A percentile compares a stretch with the other conserved stretches of the same genome.
These are phyloP conservation scores for Laspeyria flexula DNA, from an alignment of 2,888 invertebrate genomes.

Conservation along the genomic window DNA sequence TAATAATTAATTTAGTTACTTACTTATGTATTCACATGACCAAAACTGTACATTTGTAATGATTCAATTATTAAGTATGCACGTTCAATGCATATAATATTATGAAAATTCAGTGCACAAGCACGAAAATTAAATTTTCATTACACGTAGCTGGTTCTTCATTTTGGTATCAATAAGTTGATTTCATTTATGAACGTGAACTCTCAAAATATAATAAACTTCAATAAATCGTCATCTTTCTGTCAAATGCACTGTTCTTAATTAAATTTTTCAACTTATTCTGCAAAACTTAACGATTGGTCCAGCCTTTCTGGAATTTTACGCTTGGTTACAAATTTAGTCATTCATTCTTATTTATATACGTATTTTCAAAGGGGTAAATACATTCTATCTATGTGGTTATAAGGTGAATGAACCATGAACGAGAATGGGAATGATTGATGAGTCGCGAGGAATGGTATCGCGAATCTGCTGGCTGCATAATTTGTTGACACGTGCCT, in stretches of 20 bases:
- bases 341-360: too few relatives aligned
- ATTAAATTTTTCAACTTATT: too few relatives aligned
- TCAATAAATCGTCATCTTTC: too few relatives aligned
- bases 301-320: too few relatives aligned
- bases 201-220: too few relatives aligned
- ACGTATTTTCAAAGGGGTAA: neutral
- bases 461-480: slow-evolving; percentile 29
- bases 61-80: neutral
- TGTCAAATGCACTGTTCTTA: too few relatives aligned
- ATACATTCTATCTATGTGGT: neutral
- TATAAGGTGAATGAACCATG: slow-evolving; percentile 6
- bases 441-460: slow-evolving; percentile 33
- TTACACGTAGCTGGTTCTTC: neutral
- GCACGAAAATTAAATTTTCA: slow-evolving; percentile 2
- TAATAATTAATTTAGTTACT: too few relatives aligned
- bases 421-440: slow-evolving; percentile 26
- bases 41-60: neutral
- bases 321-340: too few relatives aligned
- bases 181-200: too few relatives aligned
- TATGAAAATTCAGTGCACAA: neutral
- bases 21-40: neutral
- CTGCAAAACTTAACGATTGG: too few relatives aligned
- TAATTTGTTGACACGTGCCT: slow-evolving; percentile 21
- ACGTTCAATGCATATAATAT: neutral
- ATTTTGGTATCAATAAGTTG: too few relatives aligned